phyloP scores from a whole-genome alignment of 1,140 invertebrate genomes.

The Drosophila albomicans region DNA sequence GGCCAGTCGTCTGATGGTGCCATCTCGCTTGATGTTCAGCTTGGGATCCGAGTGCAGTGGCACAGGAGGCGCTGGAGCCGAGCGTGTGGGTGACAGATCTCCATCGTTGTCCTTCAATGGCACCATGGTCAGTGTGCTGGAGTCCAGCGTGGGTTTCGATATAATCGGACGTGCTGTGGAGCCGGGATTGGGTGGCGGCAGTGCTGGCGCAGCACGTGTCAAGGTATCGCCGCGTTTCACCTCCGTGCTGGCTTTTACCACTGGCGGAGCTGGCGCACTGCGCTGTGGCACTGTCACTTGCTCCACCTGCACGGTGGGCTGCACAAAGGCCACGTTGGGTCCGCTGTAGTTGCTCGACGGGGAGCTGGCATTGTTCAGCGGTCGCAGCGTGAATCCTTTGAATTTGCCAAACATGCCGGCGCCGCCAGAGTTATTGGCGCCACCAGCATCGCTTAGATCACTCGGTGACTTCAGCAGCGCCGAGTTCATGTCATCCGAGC shows the following conservation, averaged over 20 bases:
- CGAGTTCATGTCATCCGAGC: constrained; percentile 88
- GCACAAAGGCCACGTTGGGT: constrained; percentile 84
- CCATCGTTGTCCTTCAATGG: constrained; percentile 88
- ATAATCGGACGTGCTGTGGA: constrained; percentile 89
- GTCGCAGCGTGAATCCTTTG: constrained; percentile 92
- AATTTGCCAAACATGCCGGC: constrained; percentile 91
- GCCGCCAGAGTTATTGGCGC: constrained; percentile 73
- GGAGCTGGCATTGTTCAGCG: constrained; percentile 85
- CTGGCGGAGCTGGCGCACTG: constrained; percentile 75
- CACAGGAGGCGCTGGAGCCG: constrained; percentile 75
- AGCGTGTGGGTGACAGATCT: constrained; percentile 84
- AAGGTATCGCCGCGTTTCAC: constrained; percentile 44
- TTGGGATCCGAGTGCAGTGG: constrained; percentile 82
- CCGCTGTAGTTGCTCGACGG: constrained; percentile 69
- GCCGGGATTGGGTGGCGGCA: constrained; percentile 86
- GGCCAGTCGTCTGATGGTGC: constrained; percentile 90
- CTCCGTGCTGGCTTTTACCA: constrained; percentile 19
- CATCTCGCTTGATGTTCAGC: constrained; percentile 85
- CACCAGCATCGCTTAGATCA: constrained; percentile 85
- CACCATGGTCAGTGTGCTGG: constrained; percentile 90
- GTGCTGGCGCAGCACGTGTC: constrained; percentile 84
- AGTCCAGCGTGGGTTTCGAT: constrained; percentile 91
- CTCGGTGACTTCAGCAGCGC: constrained; percentile 86
- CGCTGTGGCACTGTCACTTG: constrained; percentile 64
- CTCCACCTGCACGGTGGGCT: constrained; percentile 77